Evolutionary conservation across 2,113 vertebrate species (phyloP), one percentile per base, ranked within the genome.

Genomic region (Actenoides lindsayi): DNA sequence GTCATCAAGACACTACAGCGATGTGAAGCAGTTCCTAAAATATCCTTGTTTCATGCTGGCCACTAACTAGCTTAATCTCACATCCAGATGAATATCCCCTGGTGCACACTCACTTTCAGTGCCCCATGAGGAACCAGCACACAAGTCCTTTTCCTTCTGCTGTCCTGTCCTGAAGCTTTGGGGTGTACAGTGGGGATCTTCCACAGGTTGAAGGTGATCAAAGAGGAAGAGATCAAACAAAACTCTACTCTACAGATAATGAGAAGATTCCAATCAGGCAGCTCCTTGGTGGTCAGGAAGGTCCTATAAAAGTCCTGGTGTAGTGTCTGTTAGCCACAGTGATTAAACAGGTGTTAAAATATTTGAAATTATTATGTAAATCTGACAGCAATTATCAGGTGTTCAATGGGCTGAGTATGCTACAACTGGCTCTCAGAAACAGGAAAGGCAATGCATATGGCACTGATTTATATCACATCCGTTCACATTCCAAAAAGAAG

Each of bases 191-290:
- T 81, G 20, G 69, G 41, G 20, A 44, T 41, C 44, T 6, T 30
- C 63, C 24, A 39, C 0, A 0, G 44, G 16, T 31, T 57, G 35
- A 59, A 27, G 9, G 3, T 85, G 56, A 89, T 77, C 63, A 77
- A 76, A 89, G 57, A 63, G 46, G 12, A 8, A 77, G 31, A 91
- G 53, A 62, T 65, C 44, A 80, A 74, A 94, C 83, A 37, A 89
- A 70, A 74, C 37, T 73, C n/a, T 67, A 15, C 10, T 69, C 21
- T 73, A 60, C 18, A 56, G 33, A 78, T 44, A 35, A 28, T 10
- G 23, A 41, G 9, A 83, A 56, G 75, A 62, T 79, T 65, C 13
- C 50, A 75, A 64, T 75, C 48, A 88, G 83, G 39, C 20, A 63
- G 5, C 11, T 60, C 24, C 21, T 74, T n/a, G 33, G 15, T 56